A percentile compares a stretch with the other conserved stretches of the same genome.
Evolutionary conservation across 1,140 invertebrate genomes (phyloP).

Genomic region (Pseudomyrmex flavicornis): DNA sequence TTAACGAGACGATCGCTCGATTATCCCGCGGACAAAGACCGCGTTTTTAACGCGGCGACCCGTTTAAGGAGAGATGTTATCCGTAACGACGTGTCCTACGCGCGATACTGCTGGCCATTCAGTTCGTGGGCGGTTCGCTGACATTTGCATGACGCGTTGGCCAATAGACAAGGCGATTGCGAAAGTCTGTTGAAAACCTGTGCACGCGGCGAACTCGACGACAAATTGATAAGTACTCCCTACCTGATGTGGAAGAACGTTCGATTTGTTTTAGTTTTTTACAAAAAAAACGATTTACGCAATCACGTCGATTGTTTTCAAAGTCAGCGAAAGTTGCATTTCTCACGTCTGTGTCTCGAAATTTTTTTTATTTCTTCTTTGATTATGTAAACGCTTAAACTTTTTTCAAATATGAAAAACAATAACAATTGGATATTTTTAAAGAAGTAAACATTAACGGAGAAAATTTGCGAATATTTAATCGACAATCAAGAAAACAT

Average conservation of each 20-base stretch:
- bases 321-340: background rate
- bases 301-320: constrained; percentile 18
- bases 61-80: constrained; percentile 62
- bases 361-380: background rate
- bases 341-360: background rate
- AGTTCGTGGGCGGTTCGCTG: constrained; percentile 75
- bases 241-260: constrained; percentile 4
- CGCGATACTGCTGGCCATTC: constrained; percentile 67
- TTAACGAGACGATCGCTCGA: constrained; percentile 53
- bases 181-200: constrained; percentile 71
- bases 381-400: background rate
- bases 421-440: too few relatives aligned
- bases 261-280: background rate
- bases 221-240: constrained; percentile 62
- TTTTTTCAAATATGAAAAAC: too few relatives aligned
- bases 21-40: constrained; percentile 64
- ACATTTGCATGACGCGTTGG: constrained; percentile 76
- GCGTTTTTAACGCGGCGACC: constrained; percentile 28
- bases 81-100: constrained; percentile 71
- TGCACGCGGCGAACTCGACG: constrained; percentile 35
- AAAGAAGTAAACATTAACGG: too few relatives aligned
- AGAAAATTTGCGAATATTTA: too few relatives aligned
- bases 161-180: constrained; percentile 73
- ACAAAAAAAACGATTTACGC: constrained; percentile 18
- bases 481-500: too few relatives aligned